Percentiles rank a stretch among this genome's conserved stretches.
These are phyloP conservation scores for Arenaria interpres DNA, from an alignment of 2,113 vertebrate genomes.

Conservation along the genomic window DNA sequence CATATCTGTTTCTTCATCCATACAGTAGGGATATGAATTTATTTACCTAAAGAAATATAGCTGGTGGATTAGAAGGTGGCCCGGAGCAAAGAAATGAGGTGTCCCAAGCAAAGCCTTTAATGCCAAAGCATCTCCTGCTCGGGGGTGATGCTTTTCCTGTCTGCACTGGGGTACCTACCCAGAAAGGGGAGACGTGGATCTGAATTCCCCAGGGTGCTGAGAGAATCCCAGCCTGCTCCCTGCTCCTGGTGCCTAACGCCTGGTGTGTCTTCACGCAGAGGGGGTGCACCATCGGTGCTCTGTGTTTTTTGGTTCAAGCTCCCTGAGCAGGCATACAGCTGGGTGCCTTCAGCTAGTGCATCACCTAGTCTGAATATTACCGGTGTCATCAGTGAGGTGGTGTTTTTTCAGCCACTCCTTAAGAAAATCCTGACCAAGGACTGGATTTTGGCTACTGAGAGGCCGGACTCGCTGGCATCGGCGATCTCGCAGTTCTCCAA, in stretches of 20 bases:
- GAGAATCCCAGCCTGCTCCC: background rate
- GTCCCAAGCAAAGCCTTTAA: background rate
- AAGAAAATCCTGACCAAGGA: slow-evolving; percentile 64
- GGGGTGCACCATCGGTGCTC: rapidly evolving
- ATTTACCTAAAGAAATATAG: background rate
- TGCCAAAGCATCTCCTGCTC: background rate
- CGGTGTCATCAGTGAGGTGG: background rate
- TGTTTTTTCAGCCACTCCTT: slow-evolving; percentile 69
- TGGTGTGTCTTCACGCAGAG: background rate
- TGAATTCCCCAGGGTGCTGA: background rate
- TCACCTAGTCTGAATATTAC: background rate
- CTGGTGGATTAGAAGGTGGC: background rate
- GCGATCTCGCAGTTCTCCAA: background rate
- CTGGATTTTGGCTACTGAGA: slow-evolving; percentile 58
- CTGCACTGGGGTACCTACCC: rapidly evolving
- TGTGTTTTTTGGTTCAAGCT: background rate
- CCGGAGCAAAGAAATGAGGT: background rate
- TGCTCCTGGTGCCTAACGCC: background rate
- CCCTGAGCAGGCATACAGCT: background rate
- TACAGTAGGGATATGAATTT: background rate
- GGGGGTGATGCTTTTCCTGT: background rate
- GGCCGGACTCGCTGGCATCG: background rate
- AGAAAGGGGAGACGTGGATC: background rate
- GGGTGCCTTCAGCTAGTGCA: background rate
- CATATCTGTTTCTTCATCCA: background rate